Conservation (phyloP, 2,797 vertebrate genomes). For the Periparus ater region DNA sequence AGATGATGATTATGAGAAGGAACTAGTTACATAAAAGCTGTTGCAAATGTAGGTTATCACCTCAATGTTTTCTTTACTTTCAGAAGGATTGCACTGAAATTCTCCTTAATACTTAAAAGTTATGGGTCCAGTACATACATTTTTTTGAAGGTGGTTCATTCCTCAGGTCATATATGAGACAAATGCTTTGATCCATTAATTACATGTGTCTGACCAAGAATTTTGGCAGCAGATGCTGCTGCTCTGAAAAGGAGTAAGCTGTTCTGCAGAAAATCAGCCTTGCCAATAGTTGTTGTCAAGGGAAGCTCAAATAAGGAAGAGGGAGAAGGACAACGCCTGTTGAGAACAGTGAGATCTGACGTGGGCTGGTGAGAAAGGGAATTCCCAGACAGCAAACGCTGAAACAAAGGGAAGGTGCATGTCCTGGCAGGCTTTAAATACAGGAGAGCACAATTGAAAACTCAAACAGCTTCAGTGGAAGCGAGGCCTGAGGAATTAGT, state of each 20-base stretch:
- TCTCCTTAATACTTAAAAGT: neutral
- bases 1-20: neutral
- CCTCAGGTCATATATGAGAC: accelerated
- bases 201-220: neutral
- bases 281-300: neutral
- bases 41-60: neutral
- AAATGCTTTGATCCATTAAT: neutral
- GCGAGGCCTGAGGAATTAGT: neutral
- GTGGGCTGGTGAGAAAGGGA: neutral
- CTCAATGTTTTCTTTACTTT: neutral
- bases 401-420: neutral
- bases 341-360: neutral
- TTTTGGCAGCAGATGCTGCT: neutral
- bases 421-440: neutral
- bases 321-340: neutral
- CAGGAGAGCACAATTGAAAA: neutral
- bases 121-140: neutral
- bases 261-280: neutral
- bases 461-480: neutral
- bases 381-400: neutral
- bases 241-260: neutral
- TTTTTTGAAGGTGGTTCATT: neutral
- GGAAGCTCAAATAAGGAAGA: neutral
- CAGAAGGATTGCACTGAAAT: neutral
- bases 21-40: neutral